These are phyloP conservation scores for Phrynocephalus guinanensis DNA, from an alignment of 2,797 vertebrate genomes.

Conservation along the genomic window DNA sequence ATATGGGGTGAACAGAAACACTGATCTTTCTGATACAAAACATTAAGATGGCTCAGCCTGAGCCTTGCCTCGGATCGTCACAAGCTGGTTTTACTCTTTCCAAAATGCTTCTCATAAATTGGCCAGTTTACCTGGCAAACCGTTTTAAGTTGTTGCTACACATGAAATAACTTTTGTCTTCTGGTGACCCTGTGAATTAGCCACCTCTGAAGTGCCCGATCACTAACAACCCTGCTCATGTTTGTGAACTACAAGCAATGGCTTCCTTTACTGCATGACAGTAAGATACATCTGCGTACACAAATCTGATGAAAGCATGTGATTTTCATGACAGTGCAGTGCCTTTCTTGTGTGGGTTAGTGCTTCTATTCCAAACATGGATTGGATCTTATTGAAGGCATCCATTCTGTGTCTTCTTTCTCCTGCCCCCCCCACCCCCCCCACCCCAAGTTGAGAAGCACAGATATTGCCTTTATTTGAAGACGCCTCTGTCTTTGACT, in stretches of 20 bases:
- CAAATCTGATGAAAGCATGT: not conserved
- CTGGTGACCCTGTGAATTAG: too few species aligned
- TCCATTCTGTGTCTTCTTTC: not conserved
- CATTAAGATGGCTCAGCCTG: not conserved
- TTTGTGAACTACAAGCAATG: not conserved
- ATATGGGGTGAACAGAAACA: not conserved
- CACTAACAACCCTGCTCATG: not conserved
- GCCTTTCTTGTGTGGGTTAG: not conserved
- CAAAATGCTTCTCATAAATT: not conserved
- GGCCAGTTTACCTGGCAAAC: not conserved
- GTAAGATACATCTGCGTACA: not conserved
- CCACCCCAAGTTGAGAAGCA: constrained; percentile 9
- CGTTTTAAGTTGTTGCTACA: too few species aligned
- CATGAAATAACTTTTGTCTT: too few species aligned
- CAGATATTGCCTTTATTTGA: not conserved
- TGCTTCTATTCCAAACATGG: not conserved
- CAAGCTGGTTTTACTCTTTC: too few species aligned
- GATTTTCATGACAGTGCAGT: not conserved
- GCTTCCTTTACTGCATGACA: too few species aligned
- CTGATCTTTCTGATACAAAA: not conserved
- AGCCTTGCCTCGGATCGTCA: too few species aligned
- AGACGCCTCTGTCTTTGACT: constrained; percentile 50
- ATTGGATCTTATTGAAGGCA: not conserved
- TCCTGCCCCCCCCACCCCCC: constrained; percentile 6
- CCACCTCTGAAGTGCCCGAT: too few species aligned